Base-by-base conservation (phyloP, 1,140 invertebrate genomes). In the Drosophila ananassae region DNA sequence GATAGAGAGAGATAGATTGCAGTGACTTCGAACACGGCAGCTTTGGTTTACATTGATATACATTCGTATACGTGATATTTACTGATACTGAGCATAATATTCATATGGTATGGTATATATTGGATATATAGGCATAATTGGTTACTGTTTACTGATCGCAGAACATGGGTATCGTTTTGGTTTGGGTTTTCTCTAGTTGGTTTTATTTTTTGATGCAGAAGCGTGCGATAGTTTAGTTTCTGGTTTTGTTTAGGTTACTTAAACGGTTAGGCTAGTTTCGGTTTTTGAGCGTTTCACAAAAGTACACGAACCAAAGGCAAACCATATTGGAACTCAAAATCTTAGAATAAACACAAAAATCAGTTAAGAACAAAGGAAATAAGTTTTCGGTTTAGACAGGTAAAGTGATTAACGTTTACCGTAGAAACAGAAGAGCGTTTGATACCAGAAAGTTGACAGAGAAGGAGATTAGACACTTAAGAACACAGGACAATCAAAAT, bases 161-260 rank as follows among this genome's bases (percentile, higher is more conserved):
- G 71, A 68, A 84, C 79, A 89, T 85, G 82, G 66, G 74, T 68
- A 74, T 87, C 63, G 30, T 66, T 82, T 78, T 66, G 37, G 7
- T 56, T 60, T 72, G 71, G 69, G 55, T 61, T 51, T 53, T 77
- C 53, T 73, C 39, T 83, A 64, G 54, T 50, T 67, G 59, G 44
- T 44, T 52, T 47, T 58, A n/a, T 52, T 66, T 60, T 54, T 74
- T 90, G 87, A 91, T 91, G 89, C 89, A 91, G 82, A 91, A 91
- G 89, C 89, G 89, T 91, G 89, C 89, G 84, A 67, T 89, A 71
- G 52, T 89, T 81, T 90, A 89, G 63, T 73, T 89, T 89, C 69
- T 68, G 72, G 58, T 67, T 67, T 79, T 67, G 62, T 77, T 85
- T 69, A 72, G 71, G 67, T 89, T 87, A 84, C 82, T 87, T 81